Conservation (phyloP, 2,888 invertebrate species). For the Oegoconia quadripuncta region DNA sequence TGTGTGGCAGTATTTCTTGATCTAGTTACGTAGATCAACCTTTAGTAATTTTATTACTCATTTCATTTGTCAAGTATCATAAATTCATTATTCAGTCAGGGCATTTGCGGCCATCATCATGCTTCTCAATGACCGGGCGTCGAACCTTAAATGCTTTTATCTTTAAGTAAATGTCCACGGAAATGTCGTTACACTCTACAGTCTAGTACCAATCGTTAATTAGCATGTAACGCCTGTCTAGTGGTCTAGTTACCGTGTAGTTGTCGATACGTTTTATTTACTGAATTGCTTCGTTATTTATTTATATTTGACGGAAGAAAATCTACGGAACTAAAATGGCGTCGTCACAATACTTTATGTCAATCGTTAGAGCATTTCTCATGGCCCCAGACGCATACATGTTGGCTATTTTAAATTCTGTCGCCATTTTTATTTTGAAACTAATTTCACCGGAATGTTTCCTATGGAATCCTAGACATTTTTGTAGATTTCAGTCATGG, state of each 20-base stretch:
- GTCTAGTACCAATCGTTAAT: too few relatives aligned
- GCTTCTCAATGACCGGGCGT: neutral
- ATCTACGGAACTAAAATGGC: neutral
- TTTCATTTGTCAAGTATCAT: neutral
- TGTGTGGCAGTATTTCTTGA: too few relatives aligned
- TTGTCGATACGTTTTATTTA: too few relatives aligned
- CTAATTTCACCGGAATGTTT: conserved; percentile 6
- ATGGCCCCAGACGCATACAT: conserved; percentile 1
- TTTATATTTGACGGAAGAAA: conserved; percentile 1
- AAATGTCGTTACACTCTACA: too few relatives aligned
- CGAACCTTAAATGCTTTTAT: neutral
- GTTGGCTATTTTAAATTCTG: conserved; percentile 21
- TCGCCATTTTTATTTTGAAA: conserved; percentile 22
- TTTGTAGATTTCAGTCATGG: neutral
- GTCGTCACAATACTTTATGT: conserved; percentile 3
- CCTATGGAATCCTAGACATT: conserved; percentile 3
- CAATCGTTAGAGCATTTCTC: conserved; percentile 2
- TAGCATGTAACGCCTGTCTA: too few relatives aligned
- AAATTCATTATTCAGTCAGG: conserved; percentile 10
- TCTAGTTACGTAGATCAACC: too few relatives aligned
- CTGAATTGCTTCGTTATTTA: too few relatives aligned
- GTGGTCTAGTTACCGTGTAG: too few relatives aligned
- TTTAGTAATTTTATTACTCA: too few relatives aligned
- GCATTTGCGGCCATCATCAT: conserved; percentile 4
- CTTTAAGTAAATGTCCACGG: too few relatives aligned